Evolutionary conservation across 2,888 invertebrate species (phyloP).

Genomic region (Agrochola macilenta): DNA sequence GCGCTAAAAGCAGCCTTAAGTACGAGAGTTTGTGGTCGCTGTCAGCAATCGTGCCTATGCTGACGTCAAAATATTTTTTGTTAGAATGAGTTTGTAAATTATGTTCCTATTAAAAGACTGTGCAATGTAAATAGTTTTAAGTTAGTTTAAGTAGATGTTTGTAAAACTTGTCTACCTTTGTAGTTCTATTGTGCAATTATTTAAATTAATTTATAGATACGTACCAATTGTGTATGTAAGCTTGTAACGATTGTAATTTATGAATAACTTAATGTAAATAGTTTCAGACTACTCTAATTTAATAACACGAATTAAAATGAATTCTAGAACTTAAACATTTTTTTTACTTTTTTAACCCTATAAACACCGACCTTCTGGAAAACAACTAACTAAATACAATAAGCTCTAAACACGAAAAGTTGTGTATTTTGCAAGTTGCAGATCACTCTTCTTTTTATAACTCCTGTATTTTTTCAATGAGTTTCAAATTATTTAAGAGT

Average conservation of each 20-base stretch:
- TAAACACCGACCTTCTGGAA: neutral
- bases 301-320: conserved; percentile 14
- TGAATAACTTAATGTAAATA: conserved; percentile 10
- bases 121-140: conserved; percentile 53
- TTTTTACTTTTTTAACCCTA: neutral
- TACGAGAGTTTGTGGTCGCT: conserved; percentile 68
- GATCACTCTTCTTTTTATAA: neutral
- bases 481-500: neutral
- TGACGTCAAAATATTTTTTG: conserved; percentile 18
- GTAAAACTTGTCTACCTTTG: conserved; percentile 52
- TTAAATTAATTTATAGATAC: conserved; percentile 11
- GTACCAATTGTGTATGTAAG: conserved; percentile 12
- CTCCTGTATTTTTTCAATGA: neutral
- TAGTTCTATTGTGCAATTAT: conserved; percentile 72
- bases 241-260: conserved; percentile 11
- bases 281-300: conserved; percentile 8
- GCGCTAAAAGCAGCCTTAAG: conserved; percentile 74
- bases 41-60: conserved; percentile 68
- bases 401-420: neutral
- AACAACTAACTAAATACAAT: neutral
- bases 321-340: neutral
- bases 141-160: conserved; percentile 43
- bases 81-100: conserved; percentile 20
- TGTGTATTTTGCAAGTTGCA: neutral
- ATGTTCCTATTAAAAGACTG: conserved; percentile 48